Evolutionary conservation across 2,797 vertebrate genomes (phyloP).

Genomic region (Sternarchorhynchus goeldii): DNA sequence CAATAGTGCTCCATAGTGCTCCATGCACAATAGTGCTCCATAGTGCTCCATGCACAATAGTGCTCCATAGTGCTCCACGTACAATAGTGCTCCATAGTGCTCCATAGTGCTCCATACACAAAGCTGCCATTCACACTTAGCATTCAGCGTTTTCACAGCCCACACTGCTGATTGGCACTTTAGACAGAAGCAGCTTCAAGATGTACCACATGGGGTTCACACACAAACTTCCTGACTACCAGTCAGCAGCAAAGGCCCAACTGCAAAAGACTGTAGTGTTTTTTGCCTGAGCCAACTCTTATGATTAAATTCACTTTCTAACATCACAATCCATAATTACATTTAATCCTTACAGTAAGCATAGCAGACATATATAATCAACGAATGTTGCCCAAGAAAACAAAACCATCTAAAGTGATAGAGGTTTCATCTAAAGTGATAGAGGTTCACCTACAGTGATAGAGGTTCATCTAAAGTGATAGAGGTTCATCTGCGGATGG

Average conservation of each 20-base stretch:
- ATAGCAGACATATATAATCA: neutral
- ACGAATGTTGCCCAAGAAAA: neutral
- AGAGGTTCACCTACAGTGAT: too few species aligned
- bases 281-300: constrained; percentile 1
- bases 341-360: neutral
- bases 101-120: constrained; percentile 23
- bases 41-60: neutral
- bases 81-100: too few species aligned
- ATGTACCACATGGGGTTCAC: constrained; percentile 61
- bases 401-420: neutral
- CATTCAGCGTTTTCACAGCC: constrained; percentile 57
- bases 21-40: constrained; percentile 30
- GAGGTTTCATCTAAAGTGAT: too few species aligned
- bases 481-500: neutral
- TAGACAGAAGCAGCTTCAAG: constrained; percentile 73
- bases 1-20: constrained; percentile 50
- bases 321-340: neutral
- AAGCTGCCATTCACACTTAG: constrained; percentile 64
- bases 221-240: constrained; percentile 48
- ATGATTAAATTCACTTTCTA: constrained; percentile 28
- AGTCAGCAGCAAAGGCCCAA: constrained; percentile 51
- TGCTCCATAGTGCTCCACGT: neutral
- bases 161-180: constrained; percentile 58
- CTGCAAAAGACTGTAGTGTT: constrained; percentile 40
- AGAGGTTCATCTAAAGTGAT: too few species aligned